phyloP scores from a whole-genome alignment of 2,797 vertebrate genomes.

The Alca torda region DNA sequence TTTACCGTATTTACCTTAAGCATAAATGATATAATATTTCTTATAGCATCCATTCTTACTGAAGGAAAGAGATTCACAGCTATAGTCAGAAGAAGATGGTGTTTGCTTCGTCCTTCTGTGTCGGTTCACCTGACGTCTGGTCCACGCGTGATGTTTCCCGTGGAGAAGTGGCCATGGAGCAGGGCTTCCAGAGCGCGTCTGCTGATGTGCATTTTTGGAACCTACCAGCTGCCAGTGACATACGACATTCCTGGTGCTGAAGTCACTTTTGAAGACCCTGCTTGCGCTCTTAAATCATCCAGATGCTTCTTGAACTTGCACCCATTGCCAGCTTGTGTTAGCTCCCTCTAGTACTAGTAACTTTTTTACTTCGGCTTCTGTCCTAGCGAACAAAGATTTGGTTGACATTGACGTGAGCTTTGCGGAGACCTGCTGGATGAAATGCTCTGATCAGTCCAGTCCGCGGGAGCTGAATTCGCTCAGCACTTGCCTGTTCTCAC shows the following conservation, averaged over 20 bases:
- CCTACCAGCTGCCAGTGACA: background rate
- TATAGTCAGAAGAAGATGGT: background rate
- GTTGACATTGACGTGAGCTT: background rate
- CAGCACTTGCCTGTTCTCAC: background rate
- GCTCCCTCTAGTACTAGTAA: background rate
- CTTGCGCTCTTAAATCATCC: background rate
- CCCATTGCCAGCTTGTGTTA: background rate
- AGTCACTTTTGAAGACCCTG: background rate
- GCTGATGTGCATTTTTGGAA: background rate
- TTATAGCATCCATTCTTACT: background rate
- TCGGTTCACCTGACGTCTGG: background rate
- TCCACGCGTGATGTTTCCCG: rapidly evolving
- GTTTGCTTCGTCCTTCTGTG: background rate
- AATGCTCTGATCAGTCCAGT: background rate
- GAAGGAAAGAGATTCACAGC: background rate
- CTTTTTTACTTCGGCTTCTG: background rate
- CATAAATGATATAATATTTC: background rate
- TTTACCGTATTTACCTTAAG: background rate
- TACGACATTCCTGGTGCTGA: background rate
- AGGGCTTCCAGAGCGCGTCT: background rate
- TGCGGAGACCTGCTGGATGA: background rate
- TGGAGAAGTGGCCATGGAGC: background rate
- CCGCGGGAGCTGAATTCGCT: background rate
- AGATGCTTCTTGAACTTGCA: background rate
- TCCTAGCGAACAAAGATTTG: background rate